Evolutionary conservation across 2,113 vertebrate genomes (phyloP).

Genomic region (Blennius ocellaris): DNA sequence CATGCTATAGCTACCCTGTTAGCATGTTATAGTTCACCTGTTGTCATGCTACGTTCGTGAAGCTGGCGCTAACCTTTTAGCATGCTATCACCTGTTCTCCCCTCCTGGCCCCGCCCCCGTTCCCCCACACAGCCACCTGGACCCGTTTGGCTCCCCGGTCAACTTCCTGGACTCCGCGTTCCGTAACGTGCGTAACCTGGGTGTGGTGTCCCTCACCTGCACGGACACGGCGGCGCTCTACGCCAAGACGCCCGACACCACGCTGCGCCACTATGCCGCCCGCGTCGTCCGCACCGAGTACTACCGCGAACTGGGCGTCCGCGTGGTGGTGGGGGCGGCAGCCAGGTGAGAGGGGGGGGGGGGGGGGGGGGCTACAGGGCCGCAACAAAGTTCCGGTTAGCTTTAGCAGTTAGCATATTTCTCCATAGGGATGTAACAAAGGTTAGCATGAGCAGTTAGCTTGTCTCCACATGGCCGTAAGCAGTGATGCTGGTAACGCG

Average conservation of each 20-base stretch:
- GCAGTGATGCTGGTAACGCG: too few relatives aligned
- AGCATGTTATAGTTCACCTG: too few relatives aligned
- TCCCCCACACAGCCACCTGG: constrained; percentile 87
- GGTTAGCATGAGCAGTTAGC: too few relatives aligned
- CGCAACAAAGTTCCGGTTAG: too few relatives aligned
- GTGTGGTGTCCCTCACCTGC: constrained; percentile 94
- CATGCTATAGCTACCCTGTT: too few relatives aligned
- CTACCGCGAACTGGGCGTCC: constrained; percentile 93
- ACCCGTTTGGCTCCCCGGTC: constrained; percentile 94
- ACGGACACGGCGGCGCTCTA: constrained; percentile 95
- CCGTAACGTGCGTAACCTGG: constrained; percentile 92
- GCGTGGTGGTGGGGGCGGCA: constrained; percentile 89
- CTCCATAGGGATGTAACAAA: too few relatives aligned
- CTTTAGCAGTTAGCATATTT: too few relatives aligned
- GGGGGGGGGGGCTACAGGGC: too few relatives aligned
- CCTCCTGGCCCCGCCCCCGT: constrained; percentile 15
- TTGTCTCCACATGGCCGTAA: too few relatives aligned
- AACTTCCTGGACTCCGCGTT: constrained; percentile 97
- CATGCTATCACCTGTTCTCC: too few relatives aligned
- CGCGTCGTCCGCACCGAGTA: constrained; percentile 95
- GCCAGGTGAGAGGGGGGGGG: constrained; percentile 84
- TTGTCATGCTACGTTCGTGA: too few relatives aligned
- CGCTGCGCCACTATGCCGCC: constrained; percentile 92
- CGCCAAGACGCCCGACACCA: constrained; percentile 92
- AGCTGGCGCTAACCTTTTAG: too few relatives aligned